phyloP scores from a whole-genome alignment of 2,888 invertebrate genomes.

The Chrysina gloriosa region DNA sequence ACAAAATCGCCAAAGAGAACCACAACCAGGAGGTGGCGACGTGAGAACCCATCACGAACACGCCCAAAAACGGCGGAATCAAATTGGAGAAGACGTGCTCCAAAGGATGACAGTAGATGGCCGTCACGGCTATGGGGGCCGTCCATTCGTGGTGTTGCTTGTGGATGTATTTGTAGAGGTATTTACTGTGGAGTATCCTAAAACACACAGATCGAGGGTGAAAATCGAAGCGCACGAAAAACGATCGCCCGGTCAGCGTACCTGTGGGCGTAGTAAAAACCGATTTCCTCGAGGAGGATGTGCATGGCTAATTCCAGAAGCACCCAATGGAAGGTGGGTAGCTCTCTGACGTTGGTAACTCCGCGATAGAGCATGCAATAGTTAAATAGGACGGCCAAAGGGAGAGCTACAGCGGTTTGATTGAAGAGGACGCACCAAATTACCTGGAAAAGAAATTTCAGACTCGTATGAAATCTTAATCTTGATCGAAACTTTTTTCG shows the following conservation, averaged over 20 bases:
- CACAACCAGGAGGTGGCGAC: constrained; percentile 83
- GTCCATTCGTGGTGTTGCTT: constrained; percentile 92
- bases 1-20: constrained; percentile 81
- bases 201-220: not conserved
- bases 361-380: constrained; percentile 76
- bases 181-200: constrained; percentile 79
- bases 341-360: constrained; percentile 72
- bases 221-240: not conserved
- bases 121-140: constrained; percentile 85
- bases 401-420: constrained; percentile 77
- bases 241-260: constrained; percentile 53
- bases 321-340: constrained; percentile 84
- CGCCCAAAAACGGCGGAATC: constrained; percentile 81
- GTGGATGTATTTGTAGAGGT: constrained; percentile 83
- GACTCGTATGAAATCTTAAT: not conserved
- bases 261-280: constrained; percentile 88
- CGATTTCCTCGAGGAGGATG: constrained; percentile 81
- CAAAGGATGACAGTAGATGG: constrained; percentile 83
- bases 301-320: constrained; percentile 79
- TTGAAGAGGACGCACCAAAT: constrained; percentile 78
- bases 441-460: constrained; percentile 65
- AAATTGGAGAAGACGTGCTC: constrained; percentile 83
- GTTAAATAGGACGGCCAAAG: constrained; percentile 72
- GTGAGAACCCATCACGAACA: constrained; percentile 79
- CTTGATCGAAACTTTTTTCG: not conserved